Evolutionary conservation across 2,797 vertebrate genomes (phyloP).

Genomic region (Morelia viridis): DNA sequence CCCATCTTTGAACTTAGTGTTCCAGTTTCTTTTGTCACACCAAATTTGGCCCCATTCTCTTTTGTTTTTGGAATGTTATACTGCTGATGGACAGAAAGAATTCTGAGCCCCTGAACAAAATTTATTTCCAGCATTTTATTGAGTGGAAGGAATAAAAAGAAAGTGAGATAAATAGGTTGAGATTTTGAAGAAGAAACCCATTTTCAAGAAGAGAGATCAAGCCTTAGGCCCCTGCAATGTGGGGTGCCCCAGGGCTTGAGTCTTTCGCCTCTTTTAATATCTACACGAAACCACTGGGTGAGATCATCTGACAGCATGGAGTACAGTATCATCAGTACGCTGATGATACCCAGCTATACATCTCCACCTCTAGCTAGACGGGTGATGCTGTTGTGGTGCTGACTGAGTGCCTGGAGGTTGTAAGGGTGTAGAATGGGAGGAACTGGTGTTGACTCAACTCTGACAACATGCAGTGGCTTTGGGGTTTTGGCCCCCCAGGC

Average conservation of each 20-base stretch:
- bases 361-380: not conserved
- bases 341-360: not conserved
- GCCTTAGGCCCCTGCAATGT: not conserved
- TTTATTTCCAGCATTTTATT: not conserved
- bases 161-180: not conserved
- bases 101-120: not conserved
- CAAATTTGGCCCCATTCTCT: not conserved
- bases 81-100: not conserved
- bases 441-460: not conserved
- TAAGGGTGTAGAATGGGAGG: not conserved
- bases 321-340: not conserved
- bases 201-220: not conserved
- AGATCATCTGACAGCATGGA: not conserved
- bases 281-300: not conserved
- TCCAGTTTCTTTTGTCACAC: not conserved
- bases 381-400: not conserved
- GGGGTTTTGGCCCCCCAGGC: not conserved
- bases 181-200: not conserved
- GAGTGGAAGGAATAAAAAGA: not conserved
- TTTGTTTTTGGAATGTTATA: not conserved
- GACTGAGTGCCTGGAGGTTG: not conserved
- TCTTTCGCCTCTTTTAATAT: not conserved
- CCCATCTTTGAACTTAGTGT: not conserved
- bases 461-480: not conserved
- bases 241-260: not conserved